Conservation (phyloP, 2,113 vertebrate genomes). For the Columbina picui region DNA sequence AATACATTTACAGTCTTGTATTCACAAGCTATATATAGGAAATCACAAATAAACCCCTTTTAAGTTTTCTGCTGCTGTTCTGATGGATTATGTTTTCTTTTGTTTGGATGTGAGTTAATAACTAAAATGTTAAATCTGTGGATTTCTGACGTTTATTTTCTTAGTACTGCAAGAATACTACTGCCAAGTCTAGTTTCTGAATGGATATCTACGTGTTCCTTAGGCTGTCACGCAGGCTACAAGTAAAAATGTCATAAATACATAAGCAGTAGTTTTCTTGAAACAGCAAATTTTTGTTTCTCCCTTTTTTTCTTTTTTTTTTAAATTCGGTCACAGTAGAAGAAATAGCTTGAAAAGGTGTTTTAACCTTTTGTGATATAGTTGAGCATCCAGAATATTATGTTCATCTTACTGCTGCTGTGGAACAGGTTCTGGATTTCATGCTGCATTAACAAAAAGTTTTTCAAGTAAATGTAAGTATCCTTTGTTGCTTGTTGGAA, state of each 20-base stretch:
- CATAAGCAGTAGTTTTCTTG: conserved; percentile 67
- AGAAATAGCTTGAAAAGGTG: conserved; percentile 71
- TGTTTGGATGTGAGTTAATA: conserved; percentile 80
- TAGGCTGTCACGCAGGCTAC: conserved; percentile 62
- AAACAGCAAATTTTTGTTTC: conserved; percentile 62
- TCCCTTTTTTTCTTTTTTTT: conserved; percentile 4
- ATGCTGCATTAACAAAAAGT: conserved; percentile 72
- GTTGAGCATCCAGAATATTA: conserved; percentile 70
- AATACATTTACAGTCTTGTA: conserved; percentile 83
- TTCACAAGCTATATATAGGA: conserved; percentile 85
- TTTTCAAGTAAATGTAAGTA: conserved; percentile 80
- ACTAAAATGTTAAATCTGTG: conserved; percentile 76
- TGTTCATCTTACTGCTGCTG: conserved; percentile 68
- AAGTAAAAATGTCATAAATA: conserved; percentile 53
- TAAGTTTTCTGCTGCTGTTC: conserved; percentile 83
- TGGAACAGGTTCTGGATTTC: conserved; percentile 79
- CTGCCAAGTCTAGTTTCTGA: conserved; percentile 73
- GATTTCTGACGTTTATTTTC: conserved; percentile 77
- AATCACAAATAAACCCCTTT: conserved; percentile 84
- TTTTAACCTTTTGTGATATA: conserved; percentile 78
- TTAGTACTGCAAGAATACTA: conserved; percentile 78
- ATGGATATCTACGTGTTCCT: conserved; percentile 69
- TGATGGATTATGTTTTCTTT: conserved; percentile 81
- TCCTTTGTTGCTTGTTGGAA: conserved; percentile 71
- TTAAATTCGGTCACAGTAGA: conserved; percentile 57